Evolutionary conservation across 2,888 invertebrate species (phyloP).

Genomic region (Drosophila maculinotata): DNA sequence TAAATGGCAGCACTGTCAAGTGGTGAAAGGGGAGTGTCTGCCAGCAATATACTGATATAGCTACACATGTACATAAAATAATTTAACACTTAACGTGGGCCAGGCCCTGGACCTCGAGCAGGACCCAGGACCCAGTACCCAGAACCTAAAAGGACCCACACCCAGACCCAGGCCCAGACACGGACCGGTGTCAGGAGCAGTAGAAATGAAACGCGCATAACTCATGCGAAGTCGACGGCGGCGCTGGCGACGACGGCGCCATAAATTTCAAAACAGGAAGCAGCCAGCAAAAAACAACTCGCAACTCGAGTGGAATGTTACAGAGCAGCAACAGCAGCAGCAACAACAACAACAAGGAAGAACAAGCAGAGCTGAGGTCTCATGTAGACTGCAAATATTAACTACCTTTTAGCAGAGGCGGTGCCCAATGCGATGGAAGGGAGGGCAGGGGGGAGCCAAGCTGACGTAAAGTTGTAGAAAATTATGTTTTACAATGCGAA

Average conservation of each 20-base stretch:
- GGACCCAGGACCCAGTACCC: constrained; percentile 2
- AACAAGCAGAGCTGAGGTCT: constrained; percentile 13
- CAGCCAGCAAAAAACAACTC: constrained; percentile 63
- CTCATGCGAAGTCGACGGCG: constrained; percentile 69
- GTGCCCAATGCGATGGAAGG: constrained; percentile 28
- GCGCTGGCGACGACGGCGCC: constrained; percentile 69
- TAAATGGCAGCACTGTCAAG: constrained; percentile 49
- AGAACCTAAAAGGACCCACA: not conserved
- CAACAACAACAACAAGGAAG: not conserved
- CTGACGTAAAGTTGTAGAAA: constrained; percentile 75
- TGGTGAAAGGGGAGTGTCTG: constrained; percentile 18
- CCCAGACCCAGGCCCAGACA: constrained; percentile 2
- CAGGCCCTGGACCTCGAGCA: constrained; percentile 10
- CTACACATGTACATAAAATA: constrained; percentile 66
- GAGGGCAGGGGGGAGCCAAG: constrained; percentile 45
- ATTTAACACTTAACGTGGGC: constrained; percentile 75
- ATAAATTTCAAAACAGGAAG: constrained; percentile 80
- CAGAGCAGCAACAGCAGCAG: constrained; percentile 24
- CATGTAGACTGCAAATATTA: constrained; percentile 68
- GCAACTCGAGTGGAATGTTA: constrained; percentile 60
- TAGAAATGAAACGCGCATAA: constrained; percentile 72
- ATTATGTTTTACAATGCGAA: constrained; percentile 82
- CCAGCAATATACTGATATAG: constrained; percentile 6
- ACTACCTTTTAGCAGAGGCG: constrained; percentile 66
- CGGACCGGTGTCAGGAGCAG: constrained; percentile 30